Conservation (phyloP, 2,888 invertebrate genomes). For the Oxycera nigricornis region DNA sequence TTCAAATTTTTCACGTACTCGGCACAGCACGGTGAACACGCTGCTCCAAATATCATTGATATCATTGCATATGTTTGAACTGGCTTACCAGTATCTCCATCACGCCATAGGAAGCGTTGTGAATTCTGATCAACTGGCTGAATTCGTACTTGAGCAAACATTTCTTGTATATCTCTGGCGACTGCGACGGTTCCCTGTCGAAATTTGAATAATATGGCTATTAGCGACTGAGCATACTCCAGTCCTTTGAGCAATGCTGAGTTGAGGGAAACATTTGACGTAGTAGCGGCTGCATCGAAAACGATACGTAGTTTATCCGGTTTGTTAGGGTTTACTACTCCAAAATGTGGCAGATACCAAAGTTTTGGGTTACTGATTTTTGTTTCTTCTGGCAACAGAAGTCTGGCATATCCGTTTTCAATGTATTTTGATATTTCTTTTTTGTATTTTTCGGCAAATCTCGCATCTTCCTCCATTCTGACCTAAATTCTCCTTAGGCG, state of each 20-base stretch:
- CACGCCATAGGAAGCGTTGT: too few species aligned
- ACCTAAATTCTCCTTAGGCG: neutral
- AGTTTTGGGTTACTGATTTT: neutral
- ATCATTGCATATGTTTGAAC: too few species aligned
- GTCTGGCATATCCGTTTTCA: neutral
- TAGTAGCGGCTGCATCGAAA: slow-evolving; percentile 53
- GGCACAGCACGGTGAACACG: slow-evolving; percentile 50
- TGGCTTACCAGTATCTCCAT: neutral
- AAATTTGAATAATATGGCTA: slow-evolving; percentile 52
- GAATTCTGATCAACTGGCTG: too few species aligned
- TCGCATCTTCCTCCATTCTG: slow-evolving; percentile 35
- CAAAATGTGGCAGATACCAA: slow-evolving; percentile 43
- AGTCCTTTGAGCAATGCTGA: slow-evolving; percentile 51
- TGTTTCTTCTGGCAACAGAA: neutral
- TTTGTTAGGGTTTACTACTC: slow-evolving; percentile 48
- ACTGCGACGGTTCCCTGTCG: slow-evolving; percentile 47
- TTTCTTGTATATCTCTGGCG: slow-evolving; percentile 53
- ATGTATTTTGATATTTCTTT: slow-evolving; percentile 44
- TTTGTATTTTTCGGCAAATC: slow-evolving; percentile 39
- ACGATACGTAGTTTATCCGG: slow-evolving; percentile 52
- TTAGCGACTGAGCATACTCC: slow-evolving; percentile 50
- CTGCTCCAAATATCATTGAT: neutral
- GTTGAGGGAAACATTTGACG: slow-evolving; percentile 49
- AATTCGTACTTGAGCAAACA: slow-evolving; percentile 54
- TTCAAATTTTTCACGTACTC: slow-evolving; percentile 52